A percentile compares a stretch with the other conserved stretches of the same genome.
Conservation (phyloP, 2,888 invertebrate genomes). For the Andrena hattorfiana region DNA sequence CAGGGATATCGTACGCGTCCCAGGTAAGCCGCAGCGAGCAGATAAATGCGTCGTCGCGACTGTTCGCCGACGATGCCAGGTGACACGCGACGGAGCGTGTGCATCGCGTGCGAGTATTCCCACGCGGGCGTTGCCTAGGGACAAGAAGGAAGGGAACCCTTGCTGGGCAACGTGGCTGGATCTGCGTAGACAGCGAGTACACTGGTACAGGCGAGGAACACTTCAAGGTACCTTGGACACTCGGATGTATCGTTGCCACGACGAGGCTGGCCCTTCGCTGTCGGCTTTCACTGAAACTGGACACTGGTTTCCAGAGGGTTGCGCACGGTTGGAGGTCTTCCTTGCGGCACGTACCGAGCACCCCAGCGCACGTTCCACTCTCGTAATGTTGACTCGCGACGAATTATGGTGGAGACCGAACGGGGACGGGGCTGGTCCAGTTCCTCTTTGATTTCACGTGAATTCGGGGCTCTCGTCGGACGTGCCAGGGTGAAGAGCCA, state of each 20-base stretch:
- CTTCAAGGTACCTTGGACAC: constrained; percentile 15
- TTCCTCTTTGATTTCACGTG: neutral
- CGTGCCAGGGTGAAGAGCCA: constrained; percentile 16
- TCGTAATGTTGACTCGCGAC: neutral
- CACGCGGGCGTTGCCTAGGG: constrained; percentile 61
- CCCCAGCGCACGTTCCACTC: neutral
- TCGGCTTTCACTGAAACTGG: constrained; percentile 16
- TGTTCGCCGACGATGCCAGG: neutral
- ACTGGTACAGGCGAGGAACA: neutral
- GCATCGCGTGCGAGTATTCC: constrained; percentile 36
- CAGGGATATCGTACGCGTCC: constrained; percentile 13
- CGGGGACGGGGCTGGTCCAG: neutral
- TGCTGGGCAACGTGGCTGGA: neutral
- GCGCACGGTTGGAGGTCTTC: constrained; percentile 47
- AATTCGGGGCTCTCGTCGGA: neutral
- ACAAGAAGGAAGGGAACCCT: constrained; percentile 3
- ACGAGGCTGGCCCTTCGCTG: neutral
- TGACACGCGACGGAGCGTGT: neutral
- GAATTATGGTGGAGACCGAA: neutral
- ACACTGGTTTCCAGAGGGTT: constrained; percentile 22
- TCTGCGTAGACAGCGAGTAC: neutral
- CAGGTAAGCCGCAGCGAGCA: constrained; percentile 1
- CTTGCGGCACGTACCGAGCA: neutral
- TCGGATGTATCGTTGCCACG: neutral
- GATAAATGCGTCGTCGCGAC: neutral